Conservation (phyloP, 2,888 invertebrate genomes). For the Meiosimyza decipiens region DNA sequence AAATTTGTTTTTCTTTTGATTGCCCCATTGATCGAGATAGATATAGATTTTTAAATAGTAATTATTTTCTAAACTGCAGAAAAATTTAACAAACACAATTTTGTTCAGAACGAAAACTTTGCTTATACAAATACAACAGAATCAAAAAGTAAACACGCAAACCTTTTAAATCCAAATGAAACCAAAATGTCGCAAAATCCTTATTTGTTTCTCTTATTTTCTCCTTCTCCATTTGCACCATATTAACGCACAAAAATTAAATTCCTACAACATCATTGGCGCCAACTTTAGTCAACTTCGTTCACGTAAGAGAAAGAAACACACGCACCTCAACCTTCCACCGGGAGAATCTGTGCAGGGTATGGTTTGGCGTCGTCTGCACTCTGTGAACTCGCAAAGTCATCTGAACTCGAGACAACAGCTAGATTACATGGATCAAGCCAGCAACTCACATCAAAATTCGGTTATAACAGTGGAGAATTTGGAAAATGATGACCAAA, state of each 20-base stretch:
- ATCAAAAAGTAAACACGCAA: not conserved
- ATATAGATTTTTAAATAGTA: not conserved
- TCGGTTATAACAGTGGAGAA: constrained; percentile 45
- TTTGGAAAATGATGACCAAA: constrained; percentile 40
- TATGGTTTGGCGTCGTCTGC: constrained; percentile 51
- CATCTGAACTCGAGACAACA: constrained; percentile 37
- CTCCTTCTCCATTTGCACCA: not conserved
- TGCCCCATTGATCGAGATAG: too few species aligned
- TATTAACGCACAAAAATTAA: too few species aligned
- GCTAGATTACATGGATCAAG: not conserved
- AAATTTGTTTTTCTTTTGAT: too few species aligned
- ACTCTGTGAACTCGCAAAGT: constrained; percentile 49
- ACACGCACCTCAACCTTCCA: too few species aligned
- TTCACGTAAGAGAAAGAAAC: too few species aligned
- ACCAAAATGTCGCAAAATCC: too few species aligned
- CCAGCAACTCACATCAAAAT: constrained; percentile 37
- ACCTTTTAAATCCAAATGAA: not conserved
- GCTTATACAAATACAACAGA: not conserved
- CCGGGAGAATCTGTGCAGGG: constrained; percentile 11
- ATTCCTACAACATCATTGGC: too few species aligned
- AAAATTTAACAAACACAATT: constrained; percentile 42
- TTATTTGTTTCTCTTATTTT: too few species aligned
- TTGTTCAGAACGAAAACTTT: not conserved
- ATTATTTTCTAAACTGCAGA: constrained; percentile 11
- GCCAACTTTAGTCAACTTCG: too few species aligned